A percentile compares a stretch with the other conserved stretches of the same genome.
Conservation (phyloP, 2,113 vertebrate species). For the Otocyon megalotis region DNA sequence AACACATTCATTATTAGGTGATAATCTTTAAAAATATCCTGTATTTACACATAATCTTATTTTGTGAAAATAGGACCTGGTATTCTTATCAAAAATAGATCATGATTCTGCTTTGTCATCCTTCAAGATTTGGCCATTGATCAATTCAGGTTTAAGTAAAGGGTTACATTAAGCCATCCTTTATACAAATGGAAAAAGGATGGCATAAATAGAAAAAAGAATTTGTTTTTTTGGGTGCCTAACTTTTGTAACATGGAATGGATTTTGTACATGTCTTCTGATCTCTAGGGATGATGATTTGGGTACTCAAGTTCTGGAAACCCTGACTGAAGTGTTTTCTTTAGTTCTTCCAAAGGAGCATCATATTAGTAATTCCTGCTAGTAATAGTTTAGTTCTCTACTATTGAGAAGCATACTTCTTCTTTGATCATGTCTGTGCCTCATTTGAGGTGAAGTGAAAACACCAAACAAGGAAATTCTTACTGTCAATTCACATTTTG, state of each 20-base stretch:
- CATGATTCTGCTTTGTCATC: slow-evolving; percentile 40
- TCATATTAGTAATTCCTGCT: not conserved
- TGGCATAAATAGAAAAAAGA: slow-evolving; percentile 17
- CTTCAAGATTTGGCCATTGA: slow-evolving; percentile 40
- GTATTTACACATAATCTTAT: not conserved
- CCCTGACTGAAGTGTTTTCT: not conserved
- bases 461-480: slow-evolving; percentile 18
- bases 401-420: not conserved
- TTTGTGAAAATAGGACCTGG: slow-evolving; percentile 54
- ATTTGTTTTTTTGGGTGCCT: not conserved
- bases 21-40: not conserved
- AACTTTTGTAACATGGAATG: not conserved
- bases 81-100: slow-evolving; percentile 35
- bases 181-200: slow-evolving; percentile 23
- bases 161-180: not conserved
- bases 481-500: slow-evolving; percentile 60
- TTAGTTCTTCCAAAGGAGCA: slow-evolving; percentile 31
- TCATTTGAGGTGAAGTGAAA: slow-evolving; percentile 62
- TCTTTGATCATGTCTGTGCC: slow-evolving; percentile 33
- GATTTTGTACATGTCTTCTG: not conserved
- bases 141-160: not conserved
- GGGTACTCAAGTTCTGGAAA: slow-evolving; percentile 32
- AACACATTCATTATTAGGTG: not conserved
- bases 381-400: not conserved
- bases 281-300: not conserved